phyloP scores from a whole-genome alignment of 35 echinoderm and acorn worm genomes.

The Stichopus chloronotus region DNA sequence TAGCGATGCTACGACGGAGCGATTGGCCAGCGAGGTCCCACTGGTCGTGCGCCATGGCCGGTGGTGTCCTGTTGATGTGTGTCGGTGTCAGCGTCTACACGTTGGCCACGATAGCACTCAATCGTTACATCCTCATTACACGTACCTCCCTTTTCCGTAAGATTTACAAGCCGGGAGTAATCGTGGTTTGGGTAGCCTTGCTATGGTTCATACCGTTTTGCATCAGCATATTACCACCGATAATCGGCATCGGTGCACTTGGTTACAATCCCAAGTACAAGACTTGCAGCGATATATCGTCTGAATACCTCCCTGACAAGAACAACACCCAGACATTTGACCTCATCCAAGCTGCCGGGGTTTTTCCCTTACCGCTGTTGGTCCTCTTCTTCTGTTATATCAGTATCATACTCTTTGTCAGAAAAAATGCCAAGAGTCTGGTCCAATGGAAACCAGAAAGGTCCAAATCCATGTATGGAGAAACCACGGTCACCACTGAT shows the following conservation, averaged over 20 bases:
- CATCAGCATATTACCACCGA: constrained; percentile 56
- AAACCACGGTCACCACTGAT: constrained; percentile 13
- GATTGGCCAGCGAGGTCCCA: constrained; percentile 36
- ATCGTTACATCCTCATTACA: constrained; percentile 71
- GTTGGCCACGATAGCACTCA: constrained; percentile 72
- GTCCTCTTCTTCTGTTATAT: constrained; percentile 76
- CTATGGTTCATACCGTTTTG: constrained; percentile 64
- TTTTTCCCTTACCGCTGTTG: constrained; percentile 72
- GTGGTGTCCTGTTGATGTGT: constrained; percentile 56
- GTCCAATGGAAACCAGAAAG: constrained; percentile 19
- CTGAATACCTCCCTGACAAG: constrained; percentile 16
- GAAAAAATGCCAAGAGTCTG: constrained; percentile 45
- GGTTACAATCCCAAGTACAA: constrained; percentile 68
- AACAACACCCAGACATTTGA: constrained; percentile 58
- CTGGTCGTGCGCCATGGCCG: constrained; percentile 36
- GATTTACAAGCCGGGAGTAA: constrained; percentile 63
- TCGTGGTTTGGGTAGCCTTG: constrained; percentile 49
- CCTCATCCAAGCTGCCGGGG: constrained; percentile 60
- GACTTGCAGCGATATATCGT: constrained; percentile 60
- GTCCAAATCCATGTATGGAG: constrained; percentile 36
- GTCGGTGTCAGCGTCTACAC: constrained; percentile 67
- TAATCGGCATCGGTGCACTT: constrained; percentile 55
- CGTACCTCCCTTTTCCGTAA: constrained; percentile 44
- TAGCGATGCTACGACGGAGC: constrained; percentile 32
- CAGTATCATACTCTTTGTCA: constrained; percentile 65